Conservation (phyloP, 2,888 invertebrate genomes). For the Mylabris sibirica region DNA sequence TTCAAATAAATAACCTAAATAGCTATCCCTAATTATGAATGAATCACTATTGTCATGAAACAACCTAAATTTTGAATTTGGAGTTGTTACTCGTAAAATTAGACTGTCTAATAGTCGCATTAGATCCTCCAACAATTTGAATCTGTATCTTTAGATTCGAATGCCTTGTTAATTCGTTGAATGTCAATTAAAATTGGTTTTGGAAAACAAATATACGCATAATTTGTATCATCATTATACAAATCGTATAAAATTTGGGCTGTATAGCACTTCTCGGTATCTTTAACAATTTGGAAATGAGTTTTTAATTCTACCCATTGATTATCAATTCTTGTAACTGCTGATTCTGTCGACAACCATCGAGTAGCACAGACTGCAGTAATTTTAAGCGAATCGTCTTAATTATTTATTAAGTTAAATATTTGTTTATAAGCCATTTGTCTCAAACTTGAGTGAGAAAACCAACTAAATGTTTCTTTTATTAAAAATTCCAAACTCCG, state of each 20-base stretch:
- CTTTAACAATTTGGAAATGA: slow-evolving; percentile 39
- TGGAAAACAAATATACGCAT: slow-evolving; percentile 40
- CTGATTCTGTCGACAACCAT: slow-evolving; percentile 43
- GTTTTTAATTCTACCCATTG: slow-evolving; percentile 51
- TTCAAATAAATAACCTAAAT: not conserved
- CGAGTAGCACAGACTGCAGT: slow-evolving; percentile 34
- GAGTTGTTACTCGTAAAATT: slow-evolving; percentile 16
- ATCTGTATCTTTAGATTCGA: slow-evolving; percentile 31
- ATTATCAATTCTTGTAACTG: slow-evolving; percentile 42
- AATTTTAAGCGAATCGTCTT: slow-evolving; percentile 39
- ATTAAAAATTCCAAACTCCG: slow-evolving; percentile 39
- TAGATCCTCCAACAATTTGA: too few relatives aligned
- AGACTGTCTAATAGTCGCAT: slow-evolving; percentile 18
- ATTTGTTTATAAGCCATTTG: slow-evolving; percentile 36
- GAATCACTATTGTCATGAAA: slow-evolving; percentile 15
- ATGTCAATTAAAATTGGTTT: slow-evolving; percentile 41
- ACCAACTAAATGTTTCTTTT: slow-evolving; percentile 47
- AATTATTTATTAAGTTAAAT: slow-evolving; percentile 40
- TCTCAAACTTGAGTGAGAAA: slow-evolving; percentile 35
- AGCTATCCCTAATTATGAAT: slow-evolving; percentile 18
- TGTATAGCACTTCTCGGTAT: slow-evolving; percentile 47
- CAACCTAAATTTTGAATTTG: slow-evolving; percentile 13
- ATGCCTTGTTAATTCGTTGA: slow-evolving; percentile 37
- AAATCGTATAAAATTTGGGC: slow-evolving; percentile 43
- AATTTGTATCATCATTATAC: slow-evolving; percentile 42